phyloP scores from a whole-genome alignment of 1,140 invertebrate genomes.

The Orius laevigatus region DNA sequence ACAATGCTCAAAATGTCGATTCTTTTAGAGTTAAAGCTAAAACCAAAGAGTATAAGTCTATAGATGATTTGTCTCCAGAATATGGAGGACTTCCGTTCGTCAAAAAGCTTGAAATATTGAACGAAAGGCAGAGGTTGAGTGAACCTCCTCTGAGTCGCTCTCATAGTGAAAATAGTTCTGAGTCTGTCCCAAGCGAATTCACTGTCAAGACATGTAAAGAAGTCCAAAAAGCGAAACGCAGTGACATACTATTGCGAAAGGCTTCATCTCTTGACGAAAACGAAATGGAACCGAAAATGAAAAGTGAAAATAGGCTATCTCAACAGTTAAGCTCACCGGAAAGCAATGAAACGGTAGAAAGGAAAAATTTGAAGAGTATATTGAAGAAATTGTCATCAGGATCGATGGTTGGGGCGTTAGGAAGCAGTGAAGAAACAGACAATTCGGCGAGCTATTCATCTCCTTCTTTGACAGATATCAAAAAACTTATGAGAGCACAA shows the following conservation, averaged over 20 bases:
- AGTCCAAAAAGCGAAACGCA: constrained; percentile 8
- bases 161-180: background rate
- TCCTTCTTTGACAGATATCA: constrained; percentile 21
- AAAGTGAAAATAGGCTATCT: background rate
- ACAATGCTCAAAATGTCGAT: constrained; percentile 13
- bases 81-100: constrained; percentile 74
- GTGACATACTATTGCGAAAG: too few species aligned
- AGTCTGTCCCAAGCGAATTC: background rate
- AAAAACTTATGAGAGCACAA: constrained; percentile 51
- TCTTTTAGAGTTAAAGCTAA: background rate
- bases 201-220: background rate
- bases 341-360: constrained; percentile 65
- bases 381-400: constrained; percentile 53
- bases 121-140: constrained; percentile 69
- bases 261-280: too few species aligned
- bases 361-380: constrained; percentile 66
- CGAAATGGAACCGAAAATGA: background rate
- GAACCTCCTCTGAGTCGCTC: constrained; percentile 28
- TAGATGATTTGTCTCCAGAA: constrained; percentile 74
- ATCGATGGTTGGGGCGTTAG: constrained; percentile 7
- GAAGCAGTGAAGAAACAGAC: constrained; percentile 27
- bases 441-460: constrained; percentile 28
- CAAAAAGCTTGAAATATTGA: constrained; percentile 72
- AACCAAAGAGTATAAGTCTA: constrained; percentile 42
- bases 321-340: constrained; percentile 38